phyloP scores from a whole-genome alignment of 2,113 vertebrate species.

The Scomber scombrus region DNA sequence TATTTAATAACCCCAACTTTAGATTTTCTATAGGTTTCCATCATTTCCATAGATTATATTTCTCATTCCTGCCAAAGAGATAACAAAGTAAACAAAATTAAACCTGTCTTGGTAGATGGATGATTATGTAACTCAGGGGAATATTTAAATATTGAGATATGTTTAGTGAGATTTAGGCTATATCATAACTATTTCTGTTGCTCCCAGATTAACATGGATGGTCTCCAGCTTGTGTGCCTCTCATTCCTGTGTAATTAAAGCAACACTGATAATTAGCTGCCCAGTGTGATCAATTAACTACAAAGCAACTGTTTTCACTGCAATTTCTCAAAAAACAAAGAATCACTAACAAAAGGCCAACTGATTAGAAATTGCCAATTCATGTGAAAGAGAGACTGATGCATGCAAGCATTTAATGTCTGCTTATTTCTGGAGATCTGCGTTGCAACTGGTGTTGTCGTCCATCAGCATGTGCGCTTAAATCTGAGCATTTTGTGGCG shows the following conservation, averaged over 20 bases:
- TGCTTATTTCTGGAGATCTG: constrained; percentile 4
- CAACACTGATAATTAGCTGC: constrained; percentile 48
- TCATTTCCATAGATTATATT: neutral
- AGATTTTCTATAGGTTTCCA: neutral
- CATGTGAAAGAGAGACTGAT: neutral
- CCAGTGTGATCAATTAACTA: constrained; percentile 34
- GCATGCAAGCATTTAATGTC: neutral
- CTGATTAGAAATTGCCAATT: constrained; percentile 13
- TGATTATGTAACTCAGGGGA: constrained; percentile 3
- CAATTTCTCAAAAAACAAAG: constrained; percentile 37
- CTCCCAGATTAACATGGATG: constrained; percentile 13
- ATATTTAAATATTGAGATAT: constrained; percentile 21
- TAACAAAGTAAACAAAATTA: constrained; percentile 11
- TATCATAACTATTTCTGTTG: neutral
- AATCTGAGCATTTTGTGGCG: constrained; percentile 47
- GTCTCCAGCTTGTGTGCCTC: constrained; percentile 10
- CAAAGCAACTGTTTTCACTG: constrained; percentile 12
- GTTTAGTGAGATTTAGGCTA: neutral
- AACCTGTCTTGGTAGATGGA: constrained; percentile 3
- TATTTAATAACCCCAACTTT: neutral
- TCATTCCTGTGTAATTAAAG: constrained; percentile 52
- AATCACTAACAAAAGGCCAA: neutral
- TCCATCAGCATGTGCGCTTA: constrained; percentile 25
- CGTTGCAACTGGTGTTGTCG: constrained; percentile 4
- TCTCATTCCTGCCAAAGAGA: constrained; percentile 5